Evolutionary conservation across 2,113 vertebrate species (phyloP), one percentile per base, ranked within the genome.

Genomic region (Morone chrysops): DNA sequence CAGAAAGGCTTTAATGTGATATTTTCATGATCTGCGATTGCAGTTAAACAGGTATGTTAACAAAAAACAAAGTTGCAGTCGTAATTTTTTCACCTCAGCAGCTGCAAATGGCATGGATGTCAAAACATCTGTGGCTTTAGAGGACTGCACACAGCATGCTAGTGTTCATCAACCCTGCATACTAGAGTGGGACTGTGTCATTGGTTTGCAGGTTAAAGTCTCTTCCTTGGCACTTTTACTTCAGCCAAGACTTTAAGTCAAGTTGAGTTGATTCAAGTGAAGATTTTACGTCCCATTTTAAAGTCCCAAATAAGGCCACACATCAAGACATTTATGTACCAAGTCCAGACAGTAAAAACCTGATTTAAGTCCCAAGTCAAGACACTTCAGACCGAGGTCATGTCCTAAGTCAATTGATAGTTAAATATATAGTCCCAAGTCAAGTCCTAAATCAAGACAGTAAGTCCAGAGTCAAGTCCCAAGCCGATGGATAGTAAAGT

Each of bases 21-120:
- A 75, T 68, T 82, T 85, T 88, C 78, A 84, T 78, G 74, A 85
- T 80, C 87, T 79, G 82, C 7, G 2, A 84, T 38, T 80, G 57
- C 67, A 67, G 53, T 74, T 81, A 36, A 53, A 71, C 80, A 87
- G 81, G 53, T 40, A 59, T 22, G 47, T 41, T 57, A 72, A 84
- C 31, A 31, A 31, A 31, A 78, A 78, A 72, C 53, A 31, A 70
- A 41, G 54, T 18, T 62, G 69, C 70, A 31, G n/a, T n/a, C 66
- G 20, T 57, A 20, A 20, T 66, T 81, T 80, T 75, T 65, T 70
- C 18, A 45, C 43, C 31, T 77, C 10, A 51, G 38, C 38, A 51
- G 62, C 57, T 60, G 41, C 66, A 81, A 78, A 72, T 69, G 72
- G 66, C 14, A 67, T 47, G 16, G 56, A 63, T 57, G 77, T 60